Evolutionary conservation across 2,797 vertebrate species (phyloP), one percentile per base, ranked within the genome.

Genomic region (Muraenolepis orangiensis): DNA sequence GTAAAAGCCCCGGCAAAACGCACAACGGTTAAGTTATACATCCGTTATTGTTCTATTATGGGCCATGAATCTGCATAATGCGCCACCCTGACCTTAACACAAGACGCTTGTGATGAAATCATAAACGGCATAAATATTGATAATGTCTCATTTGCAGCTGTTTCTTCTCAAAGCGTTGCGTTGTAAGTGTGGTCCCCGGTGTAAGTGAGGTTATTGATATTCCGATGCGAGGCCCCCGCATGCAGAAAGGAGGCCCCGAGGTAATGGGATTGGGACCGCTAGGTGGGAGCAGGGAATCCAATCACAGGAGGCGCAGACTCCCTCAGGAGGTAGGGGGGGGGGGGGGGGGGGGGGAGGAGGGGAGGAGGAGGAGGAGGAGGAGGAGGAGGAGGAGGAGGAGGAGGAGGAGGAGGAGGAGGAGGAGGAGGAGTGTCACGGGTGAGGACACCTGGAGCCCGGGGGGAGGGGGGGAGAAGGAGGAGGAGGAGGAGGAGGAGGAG

Each of bases 81-180:
- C 77, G 75, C 80, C 76, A 31, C 68, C 12, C 38, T 87, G 87
- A 88, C 82, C 85, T 86, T 80, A 85, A 79, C 81, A 79, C 70
- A 71, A 75, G 74, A 16, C 78, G 72, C 71, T 87, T 77, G 89
- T 84, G 78, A 90, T 84, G 78, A 79, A 86, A 89, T 90, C 82
- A 86, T 57, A 73, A 29, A 64, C 72, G 72, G 67, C 81, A 87
- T 88, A 85, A 88, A 89, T 89, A 88, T 88, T 82, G 87, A 88
- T 90, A 81, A 88, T 70, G 76, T 78, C 80, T 83, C 73, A 79
- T 85, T 83, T 74, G 69, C 69, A 77, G 79, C 75, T 74, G 85
- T 76, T 79, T 86, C 80, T 79, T 80, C 82, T 77, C 75, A 81
- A 86, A 81, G 66, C 80, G 85, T 84, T 86, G 85, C 82, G 70